A percentile compares a stretch with the other conserved stretches of the same genome.
phyloP scores from a whole-genome alignment of 1,140 invertebrate genomes.

The Bathynomus jamesi region DNA sequence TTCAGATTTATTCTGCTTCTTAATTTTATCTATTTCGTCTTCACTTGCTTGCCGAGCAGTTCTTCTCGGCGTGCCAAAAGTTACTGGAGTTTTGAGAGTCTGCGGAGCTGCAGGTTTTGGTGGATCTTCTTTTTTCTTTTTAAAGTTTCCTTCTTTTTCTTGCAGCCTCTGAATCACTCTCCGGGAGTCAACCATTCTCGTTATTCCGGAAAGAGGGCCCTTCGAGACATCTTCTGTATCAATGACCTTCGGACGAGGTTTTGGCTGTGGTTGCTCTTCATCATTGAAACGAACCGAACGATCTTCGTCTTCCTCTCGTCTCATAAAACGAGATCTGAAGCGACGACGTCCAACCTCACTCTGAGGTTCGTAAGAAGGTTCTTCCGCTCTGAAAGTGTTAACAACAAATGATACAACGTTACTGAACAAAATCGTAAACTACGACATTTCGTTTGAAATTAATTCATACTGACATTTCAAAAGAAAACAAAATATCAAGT shows the following conservation, averaged over 20 bases:
- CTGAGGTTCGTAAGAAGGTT: not conserved
- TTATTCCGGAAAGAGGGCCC: constrained; percentile 70
- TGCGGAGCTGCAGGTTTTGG: constrained; percentile 47
- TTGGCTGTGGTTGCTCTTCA: constrained; percentile 38
- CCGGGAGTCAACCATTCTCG: constrained; percentile 57
- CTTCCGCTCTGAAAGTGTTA: not conserved
- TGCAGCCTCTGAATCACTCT: constrained; percentile 79
- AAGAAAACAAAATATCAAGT: no score
- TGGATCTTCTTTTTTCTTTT: constrained; percentile 37
- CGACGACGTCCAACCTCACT: constrained; percentile 15
- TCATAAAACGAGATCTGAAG: constrained; percentile 62
- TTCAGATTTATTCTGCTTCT: constrained; percentile 69
- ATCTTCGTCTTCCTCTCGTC: constrained; percentile 47
- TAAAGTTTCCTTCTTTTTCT: constrained; percentile 33
- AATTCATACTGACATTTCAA: no score
- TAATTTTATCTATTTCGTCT: constrained; percentile 80
- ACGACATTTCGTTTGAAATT: no score
- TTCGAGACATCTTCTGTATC: constrained; percentile 81
- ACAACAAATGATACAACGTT: no score
- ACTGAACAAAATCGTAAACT: no score
- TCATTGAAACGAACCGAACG: constrained; percentile 32
- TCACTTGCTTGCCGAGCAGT: constrained; percentile 63
- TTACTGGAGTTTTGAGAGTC: constrained; percentile 44
- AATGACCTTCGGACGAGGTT: constrained; percentile 67
- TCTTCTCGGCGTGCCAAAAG: constrained; percentile 40